Percentiles rank a stretch among this genome's conserved stretches.
Evolutionary conservation across 2,888 invertebrate genomes (phyloP).

Genomic region (Tenthredo livida): DNA sequence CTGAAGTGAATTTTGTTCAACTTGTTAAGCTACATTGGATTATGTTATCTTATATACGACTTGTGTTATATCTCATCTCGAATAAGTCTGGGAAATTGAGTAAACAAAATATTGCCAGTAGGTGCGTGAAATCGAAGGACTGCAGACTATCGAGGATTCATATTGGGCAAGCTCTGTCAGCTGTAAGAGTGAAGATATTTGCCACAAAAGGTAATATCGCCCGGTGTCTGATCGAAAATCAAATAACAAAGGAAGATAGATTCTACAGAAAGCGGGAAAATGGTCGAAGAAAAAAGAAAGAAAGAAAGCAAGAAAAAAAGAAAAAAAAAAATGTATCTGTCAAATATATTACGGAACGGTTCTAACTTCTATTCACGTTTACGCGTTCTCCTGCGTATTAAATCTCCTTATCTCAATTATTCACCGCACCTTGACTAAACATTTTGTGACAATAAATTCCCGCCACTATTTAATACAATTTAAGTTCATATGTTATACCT

Average conservation of each 20-base stretch:
- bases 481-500: not conserved
- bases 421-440: not conserved
- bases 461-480: not conserved
- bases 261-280: conserved; percentile 14
- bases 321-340: not conserved
- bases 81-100: not conserved
- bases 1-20: conserved; percentile 5
- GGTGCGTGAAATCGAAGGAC: conserved; percentile 16
- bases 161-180: not conserved
- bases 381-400: not conserved
- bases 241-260: conserved; percentile 33
- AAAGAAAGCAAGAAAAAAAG: not conserved
- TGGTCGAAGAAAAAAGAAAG: not conserved
- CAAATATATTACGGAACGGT: not conserved
- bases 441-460: not conserved
- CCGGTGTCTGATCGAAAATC: conserved; percentile 25
- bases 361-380: not conserved
- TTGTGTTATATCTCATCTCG: not conserved
- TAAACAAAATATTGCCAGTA: conserved; percentile 13
- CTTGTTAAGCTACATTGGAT: too few species aligned
- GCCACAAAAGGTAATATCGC: conserved; percentile 34
- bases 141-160: not conserved
- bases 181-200: conserved; percentile 5
- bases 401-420: not conserved
- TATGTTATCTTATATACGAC: not conserved